phyloP scores from a whole-genome alignment of 2,888 invertebrate genomes.

The Platycnemis pennipes region DNA sequence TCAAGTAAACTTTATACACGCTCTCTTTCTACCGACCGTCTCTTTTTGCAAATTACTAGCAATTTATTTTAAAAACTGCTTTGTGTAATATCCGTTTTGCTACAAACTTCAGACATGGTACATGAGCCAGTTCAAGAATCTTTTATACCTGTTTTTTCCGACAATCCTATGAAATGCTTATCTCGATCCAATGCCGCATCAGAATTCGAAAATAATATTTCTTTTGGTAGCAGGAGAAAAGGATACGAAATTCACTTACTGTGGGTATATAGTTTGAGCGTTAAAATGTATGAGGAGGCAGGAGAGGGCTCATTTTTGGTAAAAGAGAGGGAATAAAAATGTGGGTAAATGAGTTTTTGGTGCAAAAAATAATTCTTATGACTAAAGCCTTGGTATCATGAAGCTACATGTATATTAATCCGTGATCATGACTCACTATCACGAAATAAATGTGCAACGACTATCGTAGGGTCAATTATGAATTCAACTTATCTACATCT shows the following conservation, averaged over 20 bases:
- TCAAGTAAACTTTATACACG: neutral
- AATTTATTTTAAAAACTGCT: neutral
- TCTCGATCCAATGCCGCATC: neutral
- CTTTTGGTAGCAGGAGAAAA: neutral
- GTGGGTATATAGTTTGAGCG: neutral
- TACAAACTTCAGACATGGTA: neutral
- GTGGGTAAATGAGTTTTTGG: neutral
- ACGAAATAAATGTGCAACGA: too few species aligned
- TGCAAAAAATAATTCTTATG: neutral
- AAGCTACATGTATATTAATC: too few species aligned
- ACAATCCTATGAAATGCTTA: neutral
- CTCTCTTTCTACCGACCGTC: neutral
- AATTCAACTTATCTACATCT: too few species aligned
- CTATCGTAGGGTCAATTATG: too few species aligned
- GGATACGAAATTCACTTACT: neutral
- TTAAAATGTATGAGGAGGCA: neutral
- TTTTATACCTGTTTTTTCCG: neutral
- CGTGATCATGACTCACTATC: too few species aligned
- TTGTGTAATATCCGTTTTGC: neutral
- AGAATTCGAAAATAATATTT: conserved; percentile 20
- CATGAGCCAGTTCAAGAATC: neutral
- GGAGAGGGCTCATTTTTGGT: neutral
- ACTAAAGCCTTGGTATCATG: too few species aligned
- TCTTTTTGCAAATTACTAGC: neutral
- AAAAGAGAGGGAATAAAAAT: conserved; percentile 22